Percentiles rank a stretch among this genome's conserved stretches.
These are phyloP conservation scores for Mactra quadrangularis DNA, from an alignment of 1,140 invertebrate species.

Conservation along the genomic window DNA sequence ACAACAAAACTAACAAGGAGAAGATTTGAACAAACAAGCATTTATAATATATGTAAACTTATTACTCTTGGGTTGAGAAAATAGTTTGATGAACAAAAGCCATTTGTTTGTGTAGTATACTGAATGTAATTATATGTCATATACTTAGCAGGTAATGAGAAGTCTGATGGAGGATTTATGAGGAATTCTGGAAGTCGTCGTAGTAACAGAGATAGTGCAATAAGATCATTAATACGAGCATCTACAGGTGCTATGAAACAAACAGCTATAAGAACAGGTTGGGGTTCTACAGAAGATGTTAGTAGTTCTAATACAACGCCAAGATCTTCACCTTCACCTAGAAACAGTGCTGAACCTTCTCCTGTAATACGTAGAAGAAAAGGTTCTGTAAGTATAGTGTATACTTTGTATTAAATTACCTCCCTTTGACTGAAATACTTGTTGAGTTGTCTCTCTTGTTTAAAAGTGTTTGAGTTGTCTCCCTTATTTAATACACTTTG, in stretches of 20 bases:
- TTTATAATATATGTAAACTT: no score
- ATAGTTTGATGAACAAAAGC: no score
- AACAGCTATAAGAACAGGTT: conserved; percentile 31
- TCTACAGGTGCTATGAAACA: conserved; percentile 47
- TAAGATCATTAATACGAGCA: conserved; percentile 43
- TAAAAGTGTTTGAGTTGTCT: neutral
- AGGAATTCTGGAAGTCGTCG: conserved; percentile 44
- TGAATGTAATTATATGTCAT: no score
- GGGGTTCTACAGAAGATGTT: conserved; percentile 43
- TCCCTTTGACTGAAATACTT: neutral
- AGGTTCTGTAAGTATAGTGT: conserved; percentile 50
- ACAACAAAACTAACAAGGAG: no score
- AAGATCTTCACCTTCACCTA: conserved; percentile 27
- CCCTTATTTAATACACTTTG: no score
- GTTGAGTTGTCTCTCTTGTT: neutral
- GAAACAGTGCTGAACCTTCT: conserved; percentile 56
- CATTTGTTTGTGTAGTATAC: no score
- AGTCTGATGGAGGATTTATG: conserved; percentile 26
- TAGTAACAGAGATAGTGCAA: conserved; percentile 54
- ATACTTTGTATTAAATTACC: no score
- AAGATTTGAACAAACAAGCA: no score
- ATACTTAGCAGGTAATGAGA: conserved; percentile 25
- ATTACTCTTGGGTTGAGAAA: no score
- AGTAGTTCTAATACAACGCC: conserved; percentile 1
- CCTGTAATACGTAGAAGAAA: conserved; percentile 38